Conservation (phyloP, 2,888 invertebrate genomes). For the Epinotia nisella region DNA sequence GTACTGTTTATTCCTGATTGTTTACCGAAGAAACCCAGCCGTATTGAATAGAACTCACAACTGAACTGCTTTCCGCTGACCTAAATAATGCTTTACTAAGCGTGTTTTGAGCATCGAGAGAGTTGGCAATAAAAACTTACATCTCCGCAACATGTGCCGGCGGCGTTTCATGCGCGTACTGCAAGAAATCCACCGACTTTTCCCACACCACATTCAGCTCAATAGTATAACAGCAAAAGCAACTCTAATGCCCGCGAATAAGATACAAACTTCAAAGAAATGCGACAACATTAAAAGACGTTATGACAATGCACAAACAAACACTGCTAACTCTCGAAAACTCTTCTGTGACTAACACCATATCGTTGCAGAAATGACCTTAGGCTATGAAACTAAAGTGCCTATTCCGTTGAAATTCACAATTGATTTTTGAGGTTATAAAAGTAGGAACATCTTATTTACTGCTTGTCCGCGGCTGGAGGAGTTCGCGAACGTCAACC, state of each 20-base stretch:
- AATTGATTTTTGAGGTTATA: neutral
- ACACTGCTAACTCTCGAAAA: neutral
- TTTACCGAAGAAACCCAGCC: neutral
- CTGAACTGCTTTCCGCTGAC: constrained; percentile 5
- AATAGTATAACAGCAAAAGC: neutral
- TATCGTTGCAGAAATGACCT: neutral
- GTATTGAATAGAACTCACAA: neutral
- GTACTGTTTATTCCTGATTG: neutral
- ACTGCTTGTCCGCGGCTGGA: constrained; percentile 57
- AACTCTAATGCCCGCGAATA: neutral
- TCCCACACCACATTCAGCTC: neutral
- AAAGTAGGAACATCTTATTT: constrained; percentile 16
- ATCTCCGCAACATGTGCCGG: constrained; percentile 11
- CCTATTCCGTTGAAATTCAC: neutral
- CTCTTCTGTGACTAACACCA: neutral
- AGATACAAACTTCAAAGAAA: neutral
- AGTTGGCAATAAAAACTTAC: constrained; percentile 28
- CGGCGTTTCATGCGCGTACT: constrained; percentile 25
- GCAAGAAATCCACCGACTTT: constrained; percentile 16
- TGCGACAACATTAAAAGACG: neutral
- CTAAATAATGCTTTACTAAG: constrained; percentile 13
- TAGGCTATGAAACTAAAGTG: neutral
- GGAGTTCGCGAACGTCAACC: constrained; percentile 54
- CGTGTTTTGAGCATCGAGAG: constrained; percentile 23
- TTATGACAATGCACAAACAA: neutral